Conservation (phyloP, 1,140 invertebrate genomes). For the Periplaneta americana region DNA sequence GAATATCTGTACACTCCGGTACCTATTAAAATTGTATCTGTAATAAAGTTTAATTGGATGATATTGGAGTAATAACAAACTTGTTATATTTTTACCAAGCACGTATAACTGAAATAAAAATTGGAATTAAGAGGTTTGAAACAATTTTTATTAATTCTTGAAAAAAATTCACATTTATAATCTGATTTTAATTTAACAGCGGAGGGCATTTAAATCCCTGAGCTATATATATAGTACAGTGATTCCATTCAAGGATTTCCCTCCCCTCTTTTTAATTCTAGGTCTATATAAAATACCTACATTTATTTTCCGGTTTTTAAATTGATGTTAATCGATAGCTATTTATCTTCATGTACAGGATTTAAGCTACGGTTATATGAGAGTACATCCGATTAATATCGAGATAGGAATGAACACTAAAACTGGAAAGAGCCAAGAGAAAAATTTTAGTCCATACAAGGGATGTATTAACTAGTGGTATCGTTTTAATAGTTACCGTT, state of each 20-base stretch:
- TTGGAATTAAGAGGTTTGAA: background rate
- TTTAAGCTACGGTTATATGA: too few relatives aligned
- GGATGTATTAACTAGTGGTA: too few relatives aligned
- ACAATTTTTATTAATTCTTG: background rate
- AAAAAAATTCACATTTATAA: background rate
- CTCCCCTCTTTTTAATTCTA: too few relatives aligned
- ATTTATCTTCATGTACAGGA: background rate
- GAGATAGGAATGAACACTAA: too few relatives aligned
- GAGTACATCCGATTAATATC: too few relatives aligned
- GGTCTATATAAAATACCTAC: too few relatives aligned
- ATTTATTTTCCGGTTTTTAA: background rate
- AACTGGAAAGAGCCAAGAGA: too few relatives aligned
- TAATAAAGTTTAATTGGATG: background rate
- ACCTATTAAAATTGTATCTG: background rate
- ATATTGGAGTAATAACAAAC: background rate
- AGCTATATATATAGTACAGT: background rate
- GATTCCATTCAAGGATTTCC: too few relatives aligned
- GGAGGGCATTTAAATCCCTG: background rate
- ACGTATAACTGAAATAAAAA: background rate
- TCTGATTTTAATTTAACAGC: background rate
- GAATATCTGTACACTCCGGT: background rate
- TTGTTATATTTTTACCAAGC: background rate
- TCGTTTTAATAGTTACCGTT: too few relatives aligned
- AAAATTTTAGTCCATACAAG: too few relatives aligned
- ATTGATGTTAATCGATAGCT: background rate